Evolutionary conservation across 1,140 invertebrate genomes (phyloP), one percentile per base, ranked within the genome.

Genomic region (Aphis craccivora): DNA sequence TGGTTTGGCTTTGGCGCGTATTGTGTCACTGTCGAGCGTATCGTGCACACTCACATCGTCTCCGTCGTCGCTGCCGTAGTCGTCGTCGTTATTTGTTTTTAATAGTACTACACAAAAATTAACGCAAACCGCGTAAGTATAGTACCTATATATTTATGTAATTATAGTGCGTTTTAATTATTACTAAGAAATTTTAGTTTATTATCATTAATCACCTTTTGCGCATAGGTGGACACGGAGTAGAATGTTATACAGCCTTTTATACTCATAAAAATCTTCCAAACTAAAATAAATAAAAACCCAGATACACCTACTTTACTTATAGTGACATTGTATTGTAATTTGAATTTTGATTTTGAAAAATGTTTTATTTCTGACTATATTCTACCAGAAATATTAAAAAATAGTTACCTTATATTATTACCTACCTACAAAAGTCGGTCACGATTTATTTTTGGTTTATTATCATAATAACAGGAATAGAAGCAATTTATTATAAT

Each of bases 1-100:
- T 40, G 25, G 23, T 20, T 48, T 48, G 25, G 37, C 43, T 48
- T 48, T n/a, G 86, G 37, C 87, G 37, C 87, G 53, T 67, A 90
- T 67, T 90, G 55, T 43, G 89, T 90, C 37, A n/a, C 35, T 30
- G 89, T 90, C 89, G 53, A 55, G 53, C 89, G 89, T 67, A 43
- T 40, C 53, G 89, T 90, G 23, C 48, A 55, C 89, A 20, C 55
- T 43, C 37, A 14, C 40, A 3, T 30, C 22, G 37, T 37, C 14
- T 5, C 3, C 88, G 23, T 60, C 35, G 37, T 37, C 14, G 14
- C 3, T 53, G 23, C 43, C 35, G 23, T 22, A 40, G 37, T 40
- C 45, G 45, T 25, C 40, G 45, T n/a, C 30, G 30, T 48, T 14
- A 9, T 2, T 4, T 14, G 25, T 14, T 9, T 45, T 87, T 20